These are phyloP conservation scores for Poecile atricapillus DNA, from an alignment of 2,113 vertebrate species.

Conservation along the genomic window DNA sequence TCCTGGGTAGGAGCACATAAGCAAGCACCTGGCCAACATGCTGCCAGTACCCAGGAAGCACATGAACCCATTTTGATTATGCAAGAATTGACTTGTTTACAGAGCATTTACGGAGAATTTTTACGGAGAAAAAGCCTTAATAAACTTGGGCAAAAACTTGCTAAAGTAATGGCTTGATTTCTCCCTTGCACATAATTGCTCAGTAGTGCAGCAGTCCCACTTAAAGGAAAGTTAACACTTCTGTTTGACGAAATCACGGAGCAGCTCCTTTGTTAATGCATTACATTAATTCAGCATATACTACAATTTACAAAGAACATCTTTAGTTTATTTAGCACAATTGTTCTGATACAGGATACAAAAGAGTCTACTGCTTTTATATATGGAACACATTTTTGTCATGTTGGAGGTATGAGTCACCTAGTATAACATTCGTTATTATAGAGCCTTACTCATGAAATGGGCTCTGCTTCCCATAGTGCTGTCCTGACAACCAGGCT, in stretches of 20 bases:
- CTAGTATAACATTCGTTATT: accelerated
- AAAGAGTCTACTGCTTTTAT: not conserved
- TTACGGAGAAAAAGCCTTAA: not conserved
- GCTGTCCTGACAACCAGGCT: not conserved
- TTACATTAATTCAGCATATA: not conserved
- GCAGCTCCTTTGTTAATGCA: not conserved
- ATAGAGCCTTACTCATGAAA: accelerated
- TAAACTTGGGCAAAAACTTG: not conserved
- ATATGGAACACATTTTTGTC: accelerated
- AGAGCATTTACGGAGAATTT: not conserved
- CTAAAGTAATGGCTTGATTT: not conserved
- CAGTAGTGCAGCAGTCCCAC: not conserved
- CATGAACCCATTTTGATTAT: not conserved
- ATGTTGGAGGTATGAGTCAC: accelerated
- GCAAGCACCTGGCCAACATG: not conserved
- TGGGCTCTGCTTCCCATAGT: not conserved
- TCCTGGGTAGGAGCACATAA: accelerated
- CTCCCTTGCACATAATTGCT: not conserved
- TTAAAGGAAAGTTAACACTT: not conserved
- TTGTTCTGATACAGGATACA: not conserved
- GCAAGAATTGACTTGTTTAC: not conserved
- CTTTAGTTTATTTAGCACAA: not conserved
- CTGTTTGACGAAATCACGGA: not conserved
- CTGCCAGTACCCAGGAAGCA: not conserved
- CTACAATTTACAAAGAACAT: not conserved